These are phyloP conservation scores for Sinocyclocheilus anophthalmus DNA, from an alignment of 2,113 vertebrate species.

Conservation along the genomic window DNA sequence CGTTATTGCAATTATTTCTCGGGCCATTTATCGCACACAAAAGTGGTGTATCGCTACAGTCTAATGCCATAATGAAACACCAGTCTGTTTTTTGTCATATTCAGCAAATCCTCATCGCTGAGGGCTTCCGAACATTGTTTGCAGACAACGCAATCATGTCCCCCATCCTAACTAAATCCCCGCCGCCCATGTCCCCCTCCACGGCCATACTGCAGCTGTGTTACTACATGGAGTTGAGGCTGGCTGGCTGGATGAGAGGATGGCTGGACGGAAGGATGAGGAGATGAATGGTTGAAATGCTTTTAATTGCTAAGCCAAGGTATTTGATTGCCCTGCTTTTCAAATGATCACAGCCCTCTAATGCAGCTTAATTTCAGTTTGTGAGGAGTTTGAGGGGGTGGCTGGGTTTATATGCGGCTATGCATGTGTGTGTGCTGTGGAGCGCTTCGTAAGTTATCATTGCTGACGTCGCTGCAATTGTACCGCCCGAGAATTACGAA, in stretches of 20 bases:
- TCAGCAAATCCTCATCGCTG: background rate
- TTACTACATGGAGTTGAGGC: conserved; percentile 66
- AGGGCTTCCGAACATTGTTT: conserved; percentile 60
- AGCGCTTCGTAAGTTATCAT: conserved; percentile 65
- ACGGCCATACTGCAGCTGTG: conserved; percentile 69
- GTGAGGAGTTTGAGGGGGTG: conserved; percentile 69
- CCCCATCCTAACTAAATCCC: conserved; percentile 48
- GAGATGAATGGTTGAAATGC: conserved; percentile 74
- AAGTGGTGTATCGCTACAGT: too few species aligned
- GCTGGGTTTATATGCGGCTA: conserved; percentile 37
- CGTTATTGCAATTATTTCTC: too few species aligned
- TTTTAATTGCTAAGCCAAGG: conserved; percentile 80
- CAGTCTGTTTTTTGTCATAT: conserved; percentile 2
- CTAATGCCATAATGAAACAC: background rate
- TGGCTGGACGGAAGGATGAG: conserved; percentile 71
- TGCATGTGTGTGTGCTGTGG: conserved; percentile 5
- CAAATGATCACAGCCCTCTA: conserved; percentile 77
- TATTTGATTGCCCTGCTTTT: conserved; percentile 81
- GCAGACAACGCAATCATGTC: conserved; percentile 69
- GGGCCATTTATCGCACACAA: too few species aligned
- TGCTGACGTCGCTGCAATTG: conserved; percentile 70
- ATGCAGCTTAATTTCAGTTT: conserved; percentile 82
- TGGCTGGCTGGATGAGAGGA: conserved; percentile 76
- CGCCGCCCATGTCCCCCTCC: conserved; percentile 49
- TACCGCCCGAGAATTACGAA: conserved; percentile 76